phyloP scores from a whole-genome alignment of 1,140 invertebrate genomes.

The Ericerus pela region DNA sequence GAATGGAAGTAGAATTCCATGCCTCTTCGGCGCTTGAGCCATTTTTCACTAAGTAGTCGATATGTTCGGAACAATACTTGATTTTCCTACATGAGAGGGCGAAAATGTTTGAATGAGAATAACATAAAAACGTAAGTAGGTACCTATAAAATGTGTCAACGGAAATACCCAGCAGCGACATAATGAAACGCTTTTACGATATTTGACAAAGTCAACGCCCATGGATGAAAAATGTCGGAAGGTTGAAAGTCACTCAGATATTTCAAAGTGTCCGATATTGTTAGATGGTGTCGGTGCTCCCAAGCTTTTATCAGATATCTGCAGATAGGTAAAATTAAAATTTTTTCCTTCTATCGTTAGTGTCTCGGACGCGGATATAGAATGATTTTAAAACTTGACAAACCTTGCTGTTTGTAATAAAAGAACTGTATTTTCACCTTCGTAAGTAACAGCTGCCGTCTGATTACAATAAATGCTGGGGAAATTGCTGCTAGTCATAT shows the following conservation, averaged over 20 bases:
- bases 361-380: no score
- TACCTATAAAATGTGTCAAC: no score
- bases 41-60: slow-evolving; percentile 43
- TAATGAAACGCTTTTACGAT: slow-evolving; percentile 49
- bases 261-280: slow-evolving; percentile 45
- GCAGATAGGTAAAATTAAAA: slow-evolving; percentile 7
- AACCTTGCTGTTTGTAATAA: slow-evolving; percentile 73
- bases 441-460: slow-evolving; percentile 80
- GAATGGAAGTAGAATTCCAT: slow-evolving; percentile 72
- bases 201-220: slow-evolving; percentile 44
- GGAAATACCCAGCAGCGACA: slow-evolving; percentile 53
- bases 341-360: not conserved
- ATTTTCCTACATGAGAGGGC: no score
- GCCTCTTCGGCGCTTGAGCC: slow-evolving; percentile 55
- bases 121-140: no score
- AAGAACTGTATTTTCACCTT: slow-evolving; percentile 88
- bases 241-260: slow-evolving; percentile 36
- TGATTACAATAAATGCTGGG: slow-evolving; percentile 63
- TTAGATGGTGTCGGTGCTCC: slow-evolving; percentile 37
- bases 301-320: slow-evolving; percentile 58
- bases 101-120: no score
- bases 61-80: slow-evolving; percentile 43
- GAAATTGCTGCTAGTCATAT: slow-evolving; percentile 69
- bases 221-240: slow-evolving; percentile 28
- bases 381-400: slow-evolving; percentile 8